Conservation (phyloP, 2,888 invertebrate species). For the Teleiodes luculella region DNA sequence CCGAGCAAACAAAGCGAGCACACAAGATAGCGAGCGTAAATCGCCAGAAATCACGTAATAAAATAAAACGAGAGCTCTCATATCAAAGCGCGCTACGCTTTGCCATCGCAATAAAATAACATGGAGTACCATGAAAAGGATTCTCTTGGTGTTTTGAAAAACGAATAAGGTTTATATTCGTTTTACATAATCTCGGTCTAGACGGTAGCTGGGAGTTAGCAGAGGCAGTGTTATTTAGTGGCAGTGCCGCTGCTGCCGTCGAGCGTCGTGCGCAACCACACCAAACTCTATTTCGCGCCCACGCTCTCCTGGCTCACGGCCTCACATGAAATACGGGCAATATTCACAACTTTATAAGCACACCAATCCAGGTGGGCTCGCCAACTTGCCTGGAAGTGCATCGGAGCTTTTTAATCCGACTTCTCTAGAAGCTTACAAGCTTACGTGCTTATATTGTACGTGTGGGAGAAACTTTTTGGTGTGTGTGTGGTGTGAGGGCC, state of each 20-base stretch:
- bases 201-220: constrained; percentile 62
- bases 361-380: constrained; percentile 42
- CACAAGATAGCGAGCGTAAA: constrained; percentile 43
- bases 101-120: constrained; percentile 55
- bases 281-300: constrained; percentile 43
- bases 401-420: constrained; percentile 35
- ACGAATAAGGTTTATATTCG: constrained; percentile 58
- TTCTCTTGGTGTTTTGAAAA: constrained; percentile 35
- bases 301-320: constrained; percentile 50
- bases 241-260: constrained; percentile 16
- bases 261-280: constrained; percentile 24
- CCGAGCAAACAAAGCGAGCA: constrained; percentile 40
- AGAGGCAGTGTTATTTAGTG: constrained; percentile 47
- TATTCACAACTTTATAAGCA: constrained; percentile 49
- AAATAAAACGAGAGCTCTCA: constrained; percentile 53
- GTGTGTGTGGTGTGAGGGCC: no score
- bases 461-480: neutral
- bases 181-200: constrained; percentile 75
- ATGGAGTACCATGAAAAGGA: constrained; percentile 30
- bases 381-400: constrained; percentile 32
- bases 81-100: constrained; percentile 52
- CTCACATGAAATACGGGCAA: constrained; percentile 48
- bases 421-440: constrained; percentile 26
- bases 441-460: constrained; percentile 5
- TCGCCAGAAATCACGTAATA: constrained; percentile 47